Conservation (phyloP, 2,797 vertebrate genomes). For the Ciconia nigra region DNA sequence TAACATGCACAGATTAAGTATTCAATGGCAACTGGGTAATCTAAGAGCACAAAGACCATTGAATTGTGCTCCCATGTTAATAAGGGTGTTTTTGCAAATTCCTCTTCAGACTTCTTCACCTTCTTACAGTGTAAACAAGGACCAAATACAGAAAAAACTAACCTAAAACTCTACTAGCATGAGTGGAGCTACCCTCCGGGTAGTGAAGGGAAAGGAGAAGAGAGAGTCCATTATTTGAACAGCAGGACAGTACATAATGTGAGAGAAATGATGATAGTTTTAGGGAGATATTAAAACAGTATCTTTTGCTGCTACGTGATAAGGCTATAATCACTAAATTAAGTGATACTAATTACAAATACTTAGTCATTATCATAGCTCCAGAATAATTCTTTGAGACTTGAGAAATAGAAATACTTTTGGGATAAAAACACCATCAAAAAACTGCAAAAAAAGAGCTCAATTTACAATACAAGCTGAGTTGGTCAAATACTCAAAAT, state of each 20-base stretch:
- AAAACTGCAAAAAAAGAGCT: not conserved
- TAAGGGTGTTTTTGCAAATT: not conserved
- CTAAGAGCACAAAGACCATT: not conserved
- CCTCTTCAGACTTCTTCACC: not conserved
- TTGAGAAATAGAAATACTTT: not conserved
- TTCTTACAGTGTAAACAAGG: not conserved
- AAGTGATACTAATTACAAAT: not conserved
- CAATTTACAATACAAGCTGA: not conserved
- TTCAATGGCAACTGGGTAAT: not conserved
- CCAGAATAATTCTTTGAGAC: not conserved
- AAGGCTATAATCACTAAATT: not conserved
- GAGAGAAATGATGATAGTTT: not conserved
- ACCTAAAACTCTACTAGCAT: not conserved
- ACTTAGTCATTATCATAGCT: not conserved
- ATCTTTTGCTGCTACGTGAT: not conserved
- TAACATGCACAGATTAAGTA: not conserved
- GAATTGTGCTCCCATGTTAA: not conserved
- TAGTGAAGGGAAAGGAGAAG: not conserved
- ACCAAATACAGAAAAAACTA: not conserved
- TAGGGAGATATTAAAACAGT: not conserved
- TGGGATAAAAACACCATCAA: not conserved
- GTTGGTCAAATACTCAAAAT: not conserved
- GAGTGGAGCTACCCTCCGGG: accelerated
- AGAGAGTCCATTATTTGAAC: not conserved
- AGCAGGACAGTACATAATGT: not conserved